Evolutionary conservation across 2,797 vertebrate genomes (phyloP), one percentile per base, ranked within the genome.

Genomic region (Chloroceryle inda): DNA sequence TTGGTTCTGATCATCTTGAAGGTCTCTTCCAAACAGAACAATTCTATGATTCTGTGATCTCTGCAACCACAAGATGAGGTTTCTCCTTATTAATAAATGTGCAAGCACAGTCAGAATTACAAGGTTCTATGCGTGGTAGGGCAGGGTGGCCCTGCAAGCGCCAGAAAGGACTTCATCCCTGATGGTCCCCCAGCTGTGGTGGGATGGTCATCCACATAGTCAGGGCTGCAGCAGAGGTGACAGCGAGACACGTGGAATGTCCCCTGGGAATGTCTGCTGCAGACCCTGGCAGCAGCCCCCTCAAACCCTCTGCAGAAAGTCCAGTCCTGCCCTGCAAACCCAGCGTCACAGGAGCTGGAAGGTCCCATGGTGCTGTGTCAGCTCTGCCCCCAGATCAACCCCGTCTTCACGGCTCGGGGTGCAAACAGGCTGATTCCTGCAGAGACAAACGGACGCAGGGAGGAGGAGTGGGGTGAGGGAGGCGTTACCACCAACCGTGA

Each of bases 321-420:
- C 47, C 53, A 29, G 23, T 27, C 72, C 27, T 44, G 47, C 29
- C 49, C 62, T 37, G 35, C 20, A 20, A 53, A 40, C 73, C 45
- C 80, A 0, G 33, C 1, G 14, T 10, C 2, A 16, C 37, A 6
- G 15, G 50, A n/a, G 59, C 11, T 5, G 33, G 4, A 29, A 58
- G 22, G 37, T 37, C 3, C 62, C 66, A 0, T 0, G 1, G 49
- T 9, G 1, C n/a, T 2, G 33, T 3, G 45, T 8, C n/a, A 3
- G 88, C 59, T 49, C 24, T 89, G 82, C n/a, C 84, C 84, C 69
- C 24, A 17, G 0, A 23, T 22, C 35, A 79, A 38, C 74, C 84
- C 71, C 13, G 2, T 2, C 45, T 5, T 72, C 71, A 5, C 56
- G 6, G 59, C 85, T 76, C 4, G 3, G 45, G 90, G 81, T 73